Evolutionary conservation across 1,140 invertebrate genomes (phyloP).

Genomic region (Heliconius hermathena): DNA sequence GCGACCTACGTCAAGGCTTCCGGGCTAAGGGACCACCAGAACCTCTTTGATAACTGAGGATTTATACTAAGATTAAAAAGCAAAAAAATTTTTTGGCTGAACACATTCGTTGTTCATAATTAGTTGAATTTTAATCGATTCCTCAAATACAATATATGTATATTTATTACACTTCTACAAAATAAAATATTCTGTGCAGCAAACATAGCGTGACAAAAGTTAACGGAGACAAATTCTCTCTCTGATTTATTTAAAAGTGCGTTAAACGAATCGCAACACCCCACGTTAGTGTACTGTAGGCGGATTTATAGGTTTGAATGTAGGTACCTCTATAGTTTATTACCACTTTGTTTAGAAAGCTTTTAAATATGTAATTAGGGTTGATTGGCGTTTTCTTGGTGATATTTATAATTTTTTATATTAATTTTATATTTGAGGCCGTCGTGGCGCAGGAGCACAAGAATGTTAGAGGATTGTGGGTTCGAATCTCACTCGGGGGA

Average conservation of each 20-base stretch:
- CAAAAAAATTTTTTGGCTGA: too few species aligned
- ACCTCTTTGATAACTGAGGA: too few species aligned
- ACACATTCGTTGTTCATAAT: too few species aligned
- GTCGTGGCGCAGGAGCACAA: background rate
- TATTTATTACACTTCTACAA: background rate
- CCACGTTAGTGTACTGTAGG: background rate
- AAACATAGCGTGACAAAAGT: slow-evolving; percentile 1
- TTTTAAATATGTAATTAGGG: slow-evolving; percentile 7
- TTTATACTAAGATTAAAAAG: too few species aligned
- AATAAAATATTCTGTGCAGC: background rate
- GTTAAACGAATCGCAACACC: slow-evolving; percentile 7
- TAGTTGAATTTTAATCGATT: too few species aligned
- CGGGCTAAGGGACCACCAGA: too few species aligned
- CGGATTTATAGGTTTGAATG: background rate
- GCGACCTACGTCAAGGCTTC: too few species aligned
- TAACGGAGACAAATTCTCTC: background rate
- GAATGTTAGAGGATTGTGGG: background rate
- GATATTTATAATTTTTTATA: background rate
- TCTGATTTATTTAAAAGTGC: background rate
- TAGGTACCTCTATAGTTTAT: background rate
- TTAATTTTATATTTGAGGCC: background rate
- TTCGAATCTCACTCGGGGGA: background rate
- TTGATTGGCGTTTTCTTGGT: background rate
- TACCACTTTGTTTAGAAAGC: background rate
- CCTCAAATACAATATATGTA: too few species aligned